A percentile compares a stretch with the other conserved stretches of the same genome.
Conservation (phyloP, 2,113 vertebrate species). For the Pangasianodon hypophthalmus region DNA sequence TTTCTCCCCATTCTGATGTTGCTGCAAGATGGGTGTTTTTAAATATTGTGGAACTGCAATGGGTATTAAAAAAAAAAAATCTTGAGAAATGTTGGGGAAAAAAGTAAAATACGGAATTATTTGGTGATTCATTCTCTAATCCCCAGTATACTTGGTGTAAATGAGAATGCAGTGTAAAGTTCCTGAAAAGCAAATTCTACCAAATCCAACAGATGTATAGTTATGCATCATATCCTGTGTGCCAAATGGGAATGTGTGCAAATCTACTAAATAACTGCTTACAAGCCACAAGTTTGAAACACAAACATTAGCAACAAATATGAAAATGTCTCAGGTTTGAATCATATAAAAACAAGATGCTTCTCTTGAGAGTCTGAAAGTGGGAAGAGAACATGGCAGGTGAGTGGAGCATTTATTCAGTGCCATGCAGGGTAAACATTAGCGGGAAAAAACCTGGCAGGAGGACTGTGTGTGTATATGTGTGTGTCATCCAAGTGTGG, state of each 20-base stretch:
- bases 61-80: not conserved
- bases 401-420: slow-evolving; percentile 39
- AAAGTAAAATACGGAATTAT: not conserved
- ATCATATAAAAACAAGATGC: not conserved
- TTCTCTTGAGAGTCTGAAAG: not conserved
- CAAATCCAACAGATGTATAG: not conserved
- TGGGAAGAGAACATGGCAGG: not conserved
- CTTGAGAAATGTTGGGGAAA: not conserved
- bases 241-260: not conserved
- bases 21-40: not conserved
- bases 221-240: not conserved
- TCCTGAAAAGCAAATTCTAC: not conserved
- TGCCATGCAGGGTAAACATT: slow-evolving; percentile 52
- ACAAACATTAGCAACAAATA: not conserved
- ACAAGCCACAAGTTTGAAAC: not conserved
- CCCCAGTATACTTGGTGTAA: not conserved
- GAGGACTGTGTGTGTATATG: slow-evolving; percentile 17
- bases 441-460: slow-evolving; percentile 23
- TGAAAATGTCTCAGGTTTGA: not conserved
- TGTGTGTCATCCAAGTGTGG: slow-evolving; percentile 41
- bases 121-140: not conserved
- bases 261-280: not conserved
- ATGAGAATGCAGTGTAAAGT: not conserved
- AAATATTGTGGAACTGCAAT: not conserved
- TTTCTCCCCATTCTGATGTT: not conserved